Base-by-base conservation (phyloP, 2,113 vertebrate species). In the Poeciliopsis prolifica region DNA sequence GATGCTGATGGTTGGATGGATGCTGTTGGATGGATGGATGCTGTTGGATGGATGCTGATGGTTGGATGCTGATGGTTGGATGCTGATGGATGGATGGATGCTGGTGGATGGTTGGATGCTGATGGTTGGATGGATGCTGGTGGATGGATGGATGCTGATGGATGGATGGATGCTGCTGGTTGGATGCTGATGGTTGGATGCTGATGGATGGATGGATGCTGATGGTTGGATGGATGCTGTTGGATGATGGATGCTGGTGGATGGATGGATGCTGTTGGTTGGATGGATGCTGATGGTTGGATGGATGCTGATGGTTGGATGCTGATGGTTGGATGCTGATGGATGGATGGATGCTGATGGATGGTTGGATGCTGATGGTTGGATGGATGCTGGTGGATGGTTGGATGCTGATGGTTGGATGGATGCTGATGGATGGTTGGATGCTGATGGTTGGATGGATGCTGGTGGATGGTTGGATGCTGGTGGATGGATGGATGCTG, bases 201-300 rank as follows among this genome's bases (percentile, higher is more conserved):
- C 33, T 33, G 31, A 0, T 6, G 31, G 31, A 33, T 69, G 77
- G 65, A 76, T 77, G 10, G 58, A 62, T 42, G 22, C 30, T 37
- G 48, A 33, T 31, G 68, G 31, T 42, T 26, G 2, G 31, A 76
- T 77, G 10, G 12, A 26, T 68, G 35, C 68, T 64, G 61, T 31
- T 66, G n/a, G n/a, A n/a, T n/a, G 80, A 67, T 82, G 68, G 76
- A 80, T 30, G 33, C 33, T 33, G 31, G 5, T 6, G 31, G 31
- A 37, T 69, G 77, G 65, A 76, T 77, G 10, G 12, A 26, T 68
- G 35, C 68, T 64, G 29, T 2, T 2, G 29, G 29, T 29, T 29
- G 61, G 35, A 65, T 51, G 54, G 58, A 62, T 42, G 22, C 30
- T 37, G 48, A n/a, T n/a, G 29, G 29, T 42, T 14, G 2, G 31